Conservation (phyloP, 2,797 vertebrate species). For the Malacoctenus gilli region DNA sequence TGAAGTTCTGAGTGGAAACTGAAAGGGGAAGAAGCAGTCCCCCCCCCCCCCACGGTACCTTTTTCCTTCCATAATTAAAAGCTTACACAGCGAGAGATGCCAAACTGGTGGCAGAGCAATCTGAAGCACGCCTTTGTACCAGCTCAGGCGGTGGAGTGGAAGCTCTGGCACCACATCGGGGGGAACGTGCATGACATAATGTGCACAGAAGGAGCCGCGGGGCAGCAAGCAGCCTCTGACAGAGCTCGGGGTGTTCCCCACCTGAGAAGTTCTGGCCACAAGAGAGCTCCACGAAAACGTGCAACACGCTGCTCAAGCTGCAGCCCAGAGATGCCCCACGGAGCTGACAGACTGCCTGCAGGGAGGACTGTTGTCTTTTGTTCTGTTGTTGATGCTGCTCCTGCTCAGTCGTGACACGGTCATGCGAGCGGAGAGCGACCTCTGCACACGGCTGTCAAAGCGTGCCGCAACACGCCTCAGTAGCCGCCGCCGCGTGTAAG, state of each 20-base stretch:
- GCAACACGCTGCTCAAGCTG: background rate
- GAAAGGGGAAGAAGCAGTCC: background rate
- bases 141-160: background rate
- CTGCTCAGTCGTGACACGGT: too few relatives aligned
- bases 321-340: constrained; percentile 7
- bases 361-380: too few relatives aligned
- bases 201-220: constrained; percentile 4
- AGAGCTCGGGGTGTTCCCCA: constrained; percentile 19
- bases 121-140: constrained; percentile 6
- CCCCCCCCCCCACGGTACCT: background rate
- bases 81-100: background rate
- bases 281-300: constrained; percentile 66
- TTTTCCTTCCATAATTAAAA: constrained; percentile 11
- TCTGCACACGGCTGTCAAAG: constrained; percentile 1
- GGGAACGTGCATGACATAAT: background rate
- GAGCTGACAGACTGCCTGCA: constrained; percentile 13
- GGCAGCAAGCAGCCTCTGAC: constrained; percentile 19
- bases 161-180: background rate
- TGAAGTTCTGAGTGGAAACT: too few relatives aligned
- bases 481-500: background rate
- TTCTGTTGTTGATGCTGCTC: too few relatives aligned
- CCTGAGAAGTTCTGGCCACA: constrained; percentile 52
- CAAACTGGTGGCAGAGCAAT: background rate
- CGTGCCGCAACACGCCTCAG: constrained; percentile 13
- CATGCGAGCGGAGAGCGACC: background rate